These are phyloP conservation scores for Leucophenga varia DNA, from an alignment of 1,140 invertebrate species.

Conservation along the genomic window DNA sequence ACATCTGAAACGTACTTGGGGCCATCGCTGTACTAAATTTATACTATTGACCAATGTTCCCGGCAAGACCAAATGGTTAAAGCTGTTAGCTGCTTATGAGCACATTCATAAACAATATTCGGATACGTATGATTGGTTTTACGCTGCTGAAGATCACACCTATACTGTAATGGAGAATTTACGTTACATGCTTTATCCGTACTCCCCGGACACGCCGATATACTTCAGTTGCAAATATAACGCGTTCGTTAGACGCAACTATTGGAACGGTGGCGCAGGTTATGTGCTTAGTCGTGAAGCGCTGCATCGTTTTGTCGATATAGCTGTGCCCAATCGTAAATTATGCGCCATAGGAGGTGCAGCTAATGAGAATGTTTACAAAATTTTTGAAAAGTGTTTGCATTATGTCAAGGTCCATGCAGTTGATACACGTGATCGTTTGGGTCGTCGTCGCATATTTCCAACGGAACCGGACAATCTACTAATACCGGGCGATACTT, in stretches of 20 bases:
- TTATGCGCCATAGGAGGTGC: slow-evolving; percentile 58
- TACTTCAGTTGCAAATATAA: slow-evolving; percentile 90
- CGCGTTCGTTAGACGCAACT: no score
- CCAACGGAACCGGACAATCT: slow-evolving; percentile 21
- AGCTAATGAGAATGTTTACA: slow-evolving; percentile 85
- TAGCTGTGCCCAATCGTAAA: slow-evolving; percentile 61
- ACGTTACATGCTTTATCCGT: slow-evolving; percentile 78
- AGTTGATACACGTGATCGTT: slow-evolving; percentile 79
- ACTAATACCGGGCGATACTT: slow-evolving; percentile 21
- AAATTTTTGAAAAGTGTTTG: slow-evolving; percentile 87
- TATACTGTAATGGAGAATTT: slow-evolving; percentile 87
- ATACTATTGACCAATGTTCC: slow-evolving; percentile 64
- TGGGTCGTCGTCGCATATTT: slow-evolving; percentile 82
- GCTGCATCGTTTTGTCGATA: slow-evolving; percentile 70
- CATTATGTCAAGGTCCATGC: slow-evolving; percentile 79
- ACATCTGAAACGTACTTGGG: slow-evolving; percentile 94
- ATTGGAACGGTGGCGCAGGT: slow-evolving; percentile 84
- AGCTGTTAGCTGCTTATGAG: slow-evolving; percentile 89
- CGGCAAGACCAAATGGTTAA: slow-evolving; percentile 84
- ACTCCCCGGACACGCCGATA: slow-evolving; percentile 69
- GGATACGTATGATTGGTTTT: slow-evolving; percentile 85
- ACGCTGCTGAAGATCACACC: slow-evolving; percentile 94
- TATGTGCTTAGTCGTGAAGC: slow-evolving; percentile 87
- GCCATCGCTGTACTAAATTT: slow-evolving; percentile 83
- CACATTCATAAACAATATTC: slow-evolving; percentile 80